These are phyloP conservation scores for Eilema sororculum DNA, from an alignment of 2,888 invertebrate genomes.

Conservation along the genomic window DNA sequence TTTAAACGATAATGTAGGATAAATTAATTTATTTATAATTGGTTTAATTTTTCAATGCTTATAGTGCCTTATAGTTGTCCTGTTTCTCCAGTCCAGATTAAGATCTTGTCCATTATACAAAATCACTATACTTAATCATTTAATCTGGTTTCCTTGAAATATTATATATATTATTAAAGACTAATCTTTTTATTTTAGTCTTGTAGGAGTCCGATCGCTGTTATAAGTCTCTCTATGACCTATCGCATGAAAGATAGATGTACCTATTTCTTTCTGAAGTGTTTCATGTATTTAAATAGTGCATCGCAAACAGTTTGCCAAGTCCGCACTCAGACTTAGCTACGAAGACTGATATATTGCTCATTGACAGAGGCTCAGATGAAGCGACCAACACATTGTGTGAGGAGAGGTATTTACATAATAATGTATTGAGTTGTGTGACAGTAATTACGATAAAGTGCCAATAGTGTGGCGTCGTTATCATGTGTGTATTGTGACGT, in stretches of 20 bases:
- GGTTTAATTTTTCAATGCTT: background rate
- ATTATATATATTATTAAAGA: background rate
- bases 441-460: background rate
- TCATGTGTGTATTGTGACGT: background rate
- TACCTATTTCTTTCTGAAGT: background rate
- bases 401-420: slow-evolving; percentile 9
- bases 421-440: slow-evolving; percentile 1
- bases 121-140: background rate
- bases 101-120: background rate
- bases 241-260: background rate
- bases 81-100: background rate
- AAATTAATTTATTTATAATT: background rate
- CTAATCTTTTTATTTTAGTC: background rate
- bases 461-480: background rate
- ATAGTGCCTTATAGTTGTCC: background rate
- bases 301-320: background rate
- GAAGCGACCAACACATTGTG: slow-evolving; percentile 9
- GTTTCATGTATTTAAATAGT: background rate
- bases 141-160: background rate
- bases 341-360: slow-evolving; percentile 1
- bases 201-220: background rate
- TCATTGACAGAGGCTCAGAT: slow-evolving; percentile 6
- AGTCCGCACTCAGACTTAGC: background rate
- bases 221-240: too few species aligned
- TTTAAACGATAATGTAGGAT: background rate